Evolutionary conservation across 2,888 invertebrate species (phyloP).

Genomic region (Amphipyra berbera): DNA sequence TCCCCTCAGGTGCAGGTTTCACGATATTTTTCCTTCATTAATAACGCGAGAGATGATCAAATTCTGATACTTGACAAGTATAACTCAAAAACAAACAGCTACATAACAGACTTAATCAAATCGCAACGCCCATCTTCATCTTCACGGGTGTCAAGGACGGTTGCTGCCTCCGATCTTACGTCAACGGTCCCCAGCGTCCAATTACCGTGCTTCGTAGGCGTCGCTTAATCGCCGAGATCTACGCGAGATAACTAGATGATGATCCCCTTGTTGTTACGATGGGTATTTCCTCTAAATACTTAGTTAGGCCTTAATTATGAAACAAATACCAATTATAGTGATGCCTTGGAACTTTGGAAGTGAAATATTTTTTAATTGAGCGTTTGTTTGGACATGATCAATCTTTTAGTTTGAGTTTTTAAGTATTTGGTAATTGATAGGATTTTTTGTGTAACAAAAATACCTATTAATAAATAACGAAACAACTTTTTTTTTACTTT

Average conservation of each 20-base stretch:
- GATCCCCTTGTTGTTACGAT: slow-evolving; percentile 40
- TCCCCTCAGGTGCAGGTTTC: too few species aligned
- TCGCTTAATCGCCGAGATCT: slow-evolving; percentile 49
- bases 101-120: slow-evolving; percentile 13
- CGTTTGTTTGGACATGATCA: slow-evolving; percentile 1
- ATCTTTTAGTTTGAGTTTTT: slow-evolving; percentile 5
- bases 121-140: slow-evolving; percentile 18
- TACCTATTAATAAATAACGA: too few species aligned
- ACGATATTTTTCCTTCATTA: too few species aligned
- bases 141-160: slow-evolving; percentile 27
- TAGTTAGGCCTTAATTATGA: slow-evolving; percentile 40
- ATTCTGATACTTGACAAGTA: not conserved
- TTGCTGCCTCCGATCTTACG: slow-evolving; percentile 25
- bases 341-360: slow-evolving; percentile 10
- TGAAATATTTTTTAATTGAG: slow-evolving; percentile 26
- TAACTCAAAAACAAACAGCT: not conserved
- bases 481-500: not conserved
- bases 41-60: too few species aligned
- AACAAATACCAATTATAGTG: slow-evolving; percentile 29
- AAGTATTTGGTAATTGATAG: slow-evolving; percentile 28
- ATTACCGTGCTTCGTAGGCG: slow-evolving; percentile 56
- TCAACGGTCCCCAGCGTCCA: slow-evolving; percentile 45
- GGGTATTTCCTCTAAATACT: slow-evolving; percentile 44
- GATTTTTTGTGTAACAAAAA: slow-evolving; percentile 19
- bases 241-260: slow-evolving; percentile 54